These are phyloP conservation scores for Enchytraeus crypticus DNA, from an alignment of 2,888 invertebrate species.

Conservation along the genomic window DNA sequence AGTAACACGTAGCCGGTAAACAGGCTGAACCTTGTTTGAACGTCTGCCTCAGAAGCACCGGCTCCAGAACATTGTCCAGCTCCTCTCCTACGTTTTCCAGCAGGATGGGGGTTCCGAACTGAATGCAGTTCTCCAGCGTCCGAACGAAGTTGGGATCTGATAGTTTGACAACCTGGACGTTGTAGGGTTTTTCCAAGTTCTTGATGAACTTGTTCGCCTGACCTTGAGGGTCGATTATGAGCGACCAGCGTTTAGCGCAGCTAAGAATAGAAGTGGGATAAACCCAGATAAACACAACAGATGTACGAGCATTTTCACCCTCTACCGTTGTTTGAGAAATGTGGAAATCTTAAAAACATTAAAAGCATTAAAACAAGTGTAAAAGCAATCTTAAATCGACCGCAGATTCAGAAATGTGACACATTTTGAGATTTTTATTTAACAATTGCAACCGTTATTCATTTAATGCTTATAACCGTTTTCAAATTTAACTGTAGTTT, in stretches of 20 bases:
- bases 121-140: constrained; percentile 49
- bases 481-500: too few species aligned
- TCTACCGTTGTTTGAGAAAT: too few species aligned
- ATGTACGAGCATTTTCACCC: too few species aligned
- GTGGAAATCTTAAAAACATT: background rate
- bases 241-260: constrained; percentile 48
- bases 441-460: too few species aligned
- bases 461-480: too few species aligned
- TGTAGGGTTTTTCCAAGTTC: constrained; percentile 79
- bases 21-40: constrained; percentile 52
- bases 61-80: constrained; percentile 48
- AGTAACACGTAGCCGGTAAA: too few species aligned
- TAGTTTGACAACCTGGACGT: constrained; percentile 69
- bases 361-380: background rate
- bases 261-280: constrained; percentile 58
- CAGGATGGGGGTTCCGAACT: constrained; percentile 50
- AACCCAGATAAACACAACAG: too few species aligned
- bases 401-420: too few species aligned
- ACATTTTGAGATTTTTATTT: too few species aligned
- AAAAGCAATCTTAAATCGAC: too few species aligned
- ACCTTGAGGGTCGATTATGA: constrained; percentile 49
- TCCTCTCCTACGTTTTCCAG: constrained; percentile 50
- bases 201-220: constrained; percentile 90
- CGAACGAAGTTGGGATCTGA: constrained; percentile 71
- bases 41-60: constrained; percentile 50